phyloP scores from a whole-genome alignment of 2,113 vertebrate species.

The Uropsilus gracilis region DNA sequence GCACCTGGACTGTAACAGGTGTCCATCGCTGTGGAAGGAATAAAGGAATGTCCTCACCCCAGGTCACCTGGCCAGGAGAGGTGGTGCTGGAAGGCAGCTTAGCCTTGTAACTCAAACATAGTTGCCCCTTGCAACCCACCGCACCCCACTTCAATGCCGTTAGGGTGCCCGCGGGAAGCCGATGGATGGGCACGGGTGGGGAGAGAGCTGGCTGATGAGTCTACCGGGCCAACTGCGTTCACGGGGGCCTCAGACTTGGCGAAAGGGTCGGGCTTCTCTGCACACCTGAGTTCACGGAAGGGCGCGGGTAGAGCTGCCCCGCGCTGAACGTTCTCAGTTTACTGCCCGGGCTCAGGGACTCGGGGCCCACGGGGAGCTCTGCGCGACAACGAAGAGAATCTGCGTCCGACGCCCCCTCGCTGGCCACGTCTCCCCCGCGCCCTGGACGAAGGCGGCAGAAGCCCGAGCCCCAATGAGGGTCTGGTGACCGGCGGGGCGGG shows the following conservation, averaged over 20 bases:
- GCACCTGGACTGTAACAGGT: background rate
- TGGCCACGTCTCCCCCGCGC: background rate
- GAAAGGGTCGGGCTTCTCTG: background rate
- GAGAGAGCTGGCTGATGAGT: background rate
- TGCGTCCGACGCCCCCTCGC: background rate
- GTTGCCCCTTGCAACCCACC: background rate
- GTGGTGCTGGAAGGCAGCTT: background rate
- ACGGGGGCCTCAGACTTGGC: too few relatives aligned
- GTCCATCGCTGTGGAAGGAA: background rate
- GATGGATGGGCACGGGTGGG: background rate
- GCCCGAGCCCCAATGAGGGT: too few relatives aligned
- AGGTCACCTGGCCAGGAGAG: background rate
- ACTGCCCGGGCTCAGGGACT: background rate
- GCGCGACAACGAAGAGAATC: background rate
- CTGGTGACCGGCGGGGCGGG: accelerated
- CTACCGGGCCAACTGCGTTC: background rate
- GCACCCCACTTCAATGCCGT: background rate
- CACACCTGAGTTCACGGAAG: background rate
- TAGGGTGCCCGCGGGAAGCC: background rate
- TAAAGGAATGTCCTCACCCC: background rate
- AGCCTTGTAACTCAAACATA: background rate
- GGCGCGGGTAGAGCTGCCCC: background rate
- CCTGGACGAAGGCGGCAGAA: background rate
- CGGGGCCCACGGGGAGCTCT: background rate
- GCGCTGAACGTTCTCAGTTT: background rate